Base-by-base conservation (phyloP, 2,888 invertebrate species). In the Tachina lurida region DNA sequence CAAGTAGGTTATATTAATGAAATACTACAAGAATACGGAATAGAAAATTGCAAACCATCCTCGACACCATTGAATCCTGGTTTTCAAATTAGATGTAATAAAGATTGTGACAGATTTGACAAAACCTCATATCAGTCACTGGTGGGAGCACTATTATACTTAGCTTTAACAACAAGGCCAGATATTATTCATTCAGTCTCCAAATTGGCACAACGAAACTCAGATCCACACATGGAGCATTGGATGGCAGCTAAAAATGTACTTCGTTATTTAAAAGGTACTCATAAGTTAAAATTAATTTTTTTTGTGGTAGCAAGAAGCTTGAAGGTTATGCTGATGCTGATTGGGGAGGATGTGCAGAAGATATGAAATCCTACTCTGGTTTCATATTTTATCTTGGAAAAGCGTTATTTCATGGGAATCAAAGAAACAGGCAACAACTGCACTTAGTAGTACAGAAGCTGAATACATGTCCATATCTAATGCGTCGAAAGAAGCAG, bases 401-500 rank as follows among this genome's bases (percentile, higher is more conserved):
- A n/a, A n/a, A n/a, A n/a, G n/a, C n/a, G n/a, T n/a, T n/a, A n/a
- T n/a, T n/a, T n/a, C 31, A 31, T n/a, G 58, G 41, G 52, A 17
- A n/a, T n/a, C 65, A 31, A 71, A 71, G 43, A 71, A 41, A 39
- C 52, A 54, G 13, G 15, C 22, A 15, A n/a, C 22, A 49, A 31
- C 41, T n/a, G 70, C 31, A 54, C 49, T 54, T 31, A 70, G 41
- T 60, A 60, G 60, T 39, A 39, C 60, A 4, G 39, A 60, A 39
- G 60, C 60, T 8, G 62, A 62, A 62, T 62, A 62, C 41, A 62
- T 62, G 17, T 62, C 41, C 8, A 62, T 43, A 15, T 62, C 62
- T 41, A 62, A 62, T 41, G 41, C 41, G 8, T 5, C 41, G 39
- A 43, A n/a, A 43, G 62, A 62, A 62, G 19, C 17, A 15, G 39